Conservation (phyloP, 30 jellyfish, hydroid and myxozoan genomes). For the Aurelia coerulea region DNA sequence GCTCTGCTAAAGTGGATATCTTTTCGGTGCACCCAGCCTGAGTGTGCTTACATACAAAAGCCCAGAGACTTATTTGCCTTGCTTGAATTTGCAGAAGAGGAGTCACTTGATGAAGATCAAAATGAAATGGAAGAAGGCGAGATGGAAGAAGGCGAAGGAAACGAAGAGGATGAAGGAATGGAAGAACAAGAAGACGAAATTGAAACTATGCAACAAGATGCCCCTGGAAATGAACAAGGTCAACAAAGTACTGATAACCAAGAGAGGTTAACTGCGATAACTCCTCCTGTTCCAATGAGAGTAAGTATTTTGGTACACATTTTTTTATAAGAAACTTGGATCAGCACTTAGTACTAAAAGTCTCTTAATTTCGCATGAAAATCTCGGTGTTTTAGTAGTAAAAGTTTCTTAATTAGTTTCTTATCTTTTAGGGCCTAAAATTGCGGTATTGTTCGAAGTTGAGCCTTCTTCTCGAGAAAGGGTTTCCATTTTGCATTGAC, state of each 20-base stretch:
- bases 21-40: background rate
- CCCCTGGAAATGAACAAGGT: conserved; percentile 5
- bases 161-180: conserved; percentile 15
- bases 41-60: background rate
- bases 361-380: too few relatives aligned
- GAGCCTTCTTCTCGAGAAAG: too few relatives aligned
- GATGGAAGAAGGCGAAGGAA: conserved; percentile 1
- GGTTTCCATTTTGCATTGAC: too few relatives aligned
- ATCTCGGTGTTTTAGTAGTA: too few relatives aligned
- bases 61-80: background rate
- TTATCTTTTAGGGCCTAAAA: too few relatives aligned
- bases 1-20: too few relatives aligned
- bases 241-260: conserved; percentile 16
- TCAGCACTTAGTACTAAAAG: too few relatives aligned
- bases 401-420: too few relatives aligned
- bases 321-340: too few relatives aligned
- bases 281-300: background rate
- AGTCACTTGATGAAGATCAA: conserved; percentile 25
- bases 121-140: conserved; percentile 51
- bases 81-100: conserved; percentile 12
- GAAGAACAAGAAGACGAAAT: conserved; percentile 15
- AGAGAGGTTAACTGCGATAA: background rate
- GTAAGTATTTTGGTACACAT: background rate
- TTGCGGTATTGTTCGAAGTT: too few relatives aligned
- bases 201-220: conserved; percentile 13